Conservation (phyloP, 2,113 vertebrate species). For the Dendrocopos noguchii region DNA sequence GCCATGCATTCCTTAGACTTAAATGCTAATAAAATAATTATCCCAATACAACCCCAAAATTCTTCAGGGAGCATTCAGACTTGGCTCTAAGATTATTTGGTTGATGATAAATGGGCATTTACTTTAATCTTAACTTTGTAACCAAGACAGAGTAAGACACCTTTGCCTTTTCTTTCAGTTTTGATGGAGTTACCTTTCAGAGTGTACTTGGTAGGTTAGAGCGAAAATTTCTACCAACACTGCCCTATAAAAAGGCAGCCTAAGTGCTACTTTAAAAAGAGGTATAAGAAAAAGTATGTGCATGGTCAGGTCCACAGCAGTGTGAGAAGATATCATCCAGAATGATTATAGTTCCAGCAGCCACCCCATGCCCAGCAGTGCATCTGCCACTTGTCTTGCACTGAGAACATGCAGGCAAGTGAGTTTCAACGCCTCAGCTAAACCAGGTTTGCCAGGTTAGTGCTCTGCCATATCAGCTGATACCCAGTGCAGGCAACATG, state of each 20-base stretch:
- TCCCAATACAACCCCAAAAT: not conserved
- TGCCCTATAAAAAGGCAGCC: not conserved
- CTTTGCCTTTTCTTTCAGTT: not conserved
- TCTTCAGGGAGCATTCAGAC: not conserved
- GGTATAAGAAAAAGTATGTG: not conserved
- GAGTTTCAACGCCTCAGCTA: not conserved
- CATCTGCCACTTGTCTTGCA: not conserved
- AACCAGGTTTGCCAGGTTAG: not conserved
- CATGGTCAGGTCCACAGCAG: not conserved
- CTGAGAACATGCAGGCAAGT: not conserved
- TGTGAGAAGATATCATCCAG: not conserved
- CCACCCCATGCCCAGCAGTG: not conserved
- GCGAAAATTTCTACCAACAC: not conserved
- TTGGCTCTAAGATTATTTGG: not conserved
- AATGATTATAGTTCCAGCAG: not conserved
- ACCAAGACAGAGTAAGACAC: not conserved
- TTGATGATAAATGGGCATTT: not conserved
- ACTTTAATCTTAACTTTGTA: not conserved
- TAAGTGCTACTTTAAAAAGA: not conserved
- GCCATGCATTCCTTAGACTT: not conserved
- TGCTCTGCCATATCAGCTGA: not conserved
- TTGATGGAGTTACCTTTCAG: not conserved
- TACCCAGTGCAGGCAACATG: not conserved
- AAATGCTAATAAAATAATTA: not conserved
- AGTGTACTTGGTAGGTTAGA: not conserved